These are phyloP conservation scores for Hapalemur alaotrensis DNA, from an alignment of 2,797 vertebrate species.

Conservation along the genomic window DNA sequence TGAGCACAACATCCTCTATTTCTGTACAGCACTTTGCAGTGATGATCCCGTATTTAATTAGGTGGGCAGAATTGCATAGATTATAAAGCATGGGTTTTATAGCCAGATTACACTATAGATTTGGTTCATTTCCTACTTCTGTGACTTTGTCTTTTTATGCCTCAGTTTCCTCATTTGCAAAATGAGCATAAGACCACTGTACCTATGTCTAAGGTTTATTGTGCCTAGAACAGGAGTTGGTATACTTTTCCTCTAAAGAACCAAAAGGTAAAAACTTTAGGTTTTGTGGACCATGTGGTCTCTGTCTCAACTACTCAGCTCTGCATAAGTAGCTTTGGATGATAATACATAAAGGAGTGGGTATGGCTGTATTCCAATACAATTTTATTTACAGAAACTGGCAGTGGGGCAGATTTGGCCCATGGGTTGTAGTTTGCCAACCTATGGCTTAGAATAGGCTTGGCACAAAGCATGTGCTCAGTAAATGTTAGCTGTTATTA, in stretches of 20 bases:
- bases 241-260: neutral
- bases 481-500: neutral
- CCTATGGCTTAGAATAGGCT: neutral
- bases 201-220: neutral
- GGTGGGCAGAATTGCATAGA: neutral
- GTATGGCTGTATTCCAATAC: neutral
- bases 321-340: neutral
- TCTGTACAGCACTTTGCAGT: neutral
- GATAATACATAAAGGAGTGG: neutral
- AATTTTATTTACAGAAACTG: neutral
- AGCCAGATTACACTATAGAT: neutral
- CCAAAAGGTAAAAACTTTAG: neutral
- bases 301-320: neutral
- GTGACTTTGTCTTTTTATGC: neutral
- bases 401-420: neutral
- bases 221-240: neutral
- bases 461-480: neutral
- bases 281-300: neutral
- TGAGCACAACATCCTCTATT: rapidly evolving
- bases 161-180: neutral
- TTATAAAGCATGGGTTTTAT: neutral
- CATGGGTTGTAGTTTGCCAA: neutral
- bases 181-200: neutral
- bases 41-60: neutral
- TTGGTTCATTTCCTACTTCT: neutral